Evolutionary conservation across 30 jellyfish, hydroid and myxozoan genomes (phyloP).

Genomic region (Mastigias papua): DNA sequence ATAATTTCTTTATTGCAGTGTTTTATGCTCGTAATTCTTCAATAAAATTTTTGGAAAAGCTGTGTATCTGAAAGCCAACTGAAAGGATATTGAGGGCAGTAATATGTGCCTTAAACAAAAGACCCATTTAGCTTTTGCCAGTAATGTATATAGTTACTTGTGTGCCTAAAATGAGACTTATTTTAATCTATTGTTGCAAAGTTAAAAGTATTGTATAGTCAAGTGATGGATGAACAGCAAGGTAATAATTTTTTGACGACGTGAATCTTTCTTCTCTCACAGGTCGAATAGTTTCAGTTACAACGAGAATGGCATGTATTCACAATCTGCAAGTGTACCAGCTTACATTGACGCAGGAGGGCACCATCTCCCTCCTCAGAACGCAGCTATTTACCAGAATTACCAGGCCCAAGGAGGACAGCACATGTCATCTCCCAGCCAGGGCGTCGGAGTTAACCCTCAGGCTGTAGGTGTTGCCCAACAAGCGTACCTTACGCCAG

Average conservation of each 20-base stretch:
- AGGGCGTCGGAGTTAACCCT: conserved; percentile 97
- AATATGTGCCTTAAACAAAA: too few relatives aligned
- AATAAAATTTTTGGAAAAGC: too few relatives aligned
- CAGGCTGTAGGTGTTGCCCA: conserved; percentile 99
- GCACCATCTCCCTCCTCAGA: conserved; percentile 89
- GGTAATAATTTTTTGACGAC: not conserved
- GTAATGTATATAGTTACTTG: too few relatives aligned
- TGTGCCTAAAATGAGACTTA: too few relatives aligned
- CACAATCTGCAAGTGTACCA: conserved; percentile 92
- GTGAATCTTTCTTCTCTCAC: not conserved
- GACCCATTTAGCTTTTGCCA: too few relatives aligned
- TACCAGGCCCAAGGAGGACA: conserved; percentile 91
- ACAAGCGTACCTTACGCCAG: conserved; percentile 97
- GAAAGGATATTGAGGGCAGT: too few relatives aligned
- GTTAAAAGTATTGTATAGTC: too few relatives aligned
- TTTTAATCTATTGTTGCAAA: too few relatives aligned
- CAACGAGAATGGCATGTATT: conserved; percentile 93
- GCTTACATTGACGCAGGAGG: conserved; percentile 90
- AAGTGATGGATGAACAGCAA: too few relatives aligned
- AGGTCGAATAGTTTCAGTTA: conserved; percentile 91
- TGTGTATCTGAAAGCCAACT: too few relatives aligned
- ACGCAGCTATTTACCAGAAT: conserved; percentile 87
- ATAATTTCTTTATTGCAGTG: too few relatives aligned
- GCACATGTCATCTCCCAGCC: conserved; percentile 79
- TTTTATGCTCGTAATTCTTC: too few relatives aligned